Evolutionary conservation across 2,888 invertebrate genomes (phyloP).

Genomic region (Anthophora plumipes): DNA sequence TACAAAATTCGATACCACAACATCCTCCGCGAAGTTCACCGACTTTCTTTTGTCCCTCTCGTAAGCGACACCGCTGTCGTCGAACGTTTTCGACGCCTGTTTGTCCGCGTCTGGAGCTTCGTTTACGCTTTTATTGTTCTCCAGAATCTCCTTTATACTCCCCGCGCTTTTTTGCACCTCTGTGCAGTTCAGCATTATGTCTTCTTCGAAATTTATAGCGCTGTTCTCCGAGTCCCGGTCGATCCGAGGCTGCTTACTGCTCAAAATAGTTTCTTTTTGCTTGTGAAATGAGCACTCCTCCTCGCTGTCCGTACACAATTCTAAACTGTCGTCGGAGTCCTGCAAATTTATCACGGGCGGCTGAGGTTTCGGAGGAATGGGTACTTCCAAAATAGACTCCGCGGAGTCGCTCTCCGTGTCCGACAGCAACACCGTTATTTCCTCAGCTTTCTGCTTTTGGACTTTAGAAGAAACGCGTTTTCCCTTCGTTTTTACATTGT

Average conservation of each 20-base stretch:
- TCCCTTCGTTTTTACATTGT: too few relatives aligned
- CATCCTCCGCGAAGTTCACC: conserved; percentile 26
- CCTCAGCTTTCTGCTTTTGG: conserved; percentile 29
- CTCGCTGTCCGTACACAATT: neutral
- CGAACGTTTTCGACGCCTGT: neutral
- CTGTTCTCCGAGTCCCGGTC: neutral
- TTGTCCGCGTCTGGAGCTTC: too few relatives aligned
- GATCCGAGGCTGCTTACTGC: neutral
- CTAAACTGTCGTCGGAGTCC: conserved; percentile 75
- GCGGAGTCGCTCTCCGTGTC: conserved; percentile 74
- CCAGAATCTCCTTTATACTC: conserved; percentile 72
- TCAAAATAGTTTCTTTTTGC: neutral
- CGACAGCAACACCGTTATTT: conserved; percentile 11
- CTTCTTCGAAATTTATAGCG: conserved; percentile 12
- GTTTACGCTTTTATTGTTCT: too few relatives aligned
- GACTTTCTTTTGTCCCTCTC: conserved; percentile 34
- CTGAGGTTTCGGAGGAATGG: conserved; percentile 80
- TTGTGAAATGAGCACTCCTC: neutral
- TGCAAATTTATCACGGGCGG: conserved; percentile 78
- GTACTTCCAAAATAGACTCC: conserved; percentile 81
- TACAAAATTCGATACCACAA: neutral
- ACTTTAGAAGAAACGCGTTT: too few relatives aligned
- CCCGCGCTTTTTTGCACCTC: conserved; percentile 66
- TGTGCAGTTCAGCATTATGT: conserved; percentile 76
- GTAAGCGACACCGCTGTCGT: neutral